Conservation (phyloP, 2,113 vertebrate genomes). For the Suncus etruscus region DNA sequence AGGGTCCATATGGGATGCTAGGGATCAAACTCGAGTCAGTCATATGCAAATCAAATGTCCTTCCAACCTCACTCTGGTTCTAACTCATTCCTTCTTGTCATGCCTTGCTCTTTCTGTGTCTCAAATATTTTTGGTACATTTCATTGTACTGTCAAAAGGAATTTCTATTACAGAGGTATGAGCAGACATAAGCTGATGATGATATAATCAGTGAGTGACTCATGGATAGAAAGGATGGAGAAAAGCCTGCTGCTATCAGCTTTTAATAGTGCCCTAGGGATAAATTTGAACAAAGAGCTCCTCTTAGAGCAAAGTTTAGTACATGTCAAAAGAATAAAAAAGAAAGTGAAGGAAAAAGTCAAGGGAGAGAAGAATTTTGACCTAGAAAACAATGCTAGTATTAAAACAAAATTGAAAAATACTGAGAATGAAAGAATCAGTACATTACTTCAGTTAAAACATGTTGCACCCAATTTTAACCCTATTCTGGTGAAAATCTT, state of each 20-base stretch:
- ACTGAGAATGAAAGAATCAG: background rate
- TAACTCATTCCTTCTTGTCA: background rate
- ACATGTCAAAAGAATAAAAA: conserved; percentile 4
- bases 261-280: conserved; percentile 67
- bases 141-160: background rate
- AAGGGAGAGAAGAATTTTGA: conserved; percentile 57
- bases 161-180: conserved; percentile 30
- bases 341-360: background rate
- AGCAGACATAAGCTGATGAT: background rate
- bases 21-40: no score
- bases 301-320: conserved; percentile 50
- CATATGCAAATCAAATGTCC: no score
- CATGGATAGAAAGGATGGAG: background rate
- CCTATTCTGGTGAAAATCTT: background rate
- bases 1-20: no score
- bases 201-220: conserved; percentile 27
- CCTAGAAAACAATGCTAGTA: conserved; percentile 20
- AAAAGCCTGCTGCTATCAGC: conserved; percentile 17
- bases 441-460: background rate
- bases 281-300: conserved; percentile 56
- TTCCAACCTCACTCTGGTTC: no score
- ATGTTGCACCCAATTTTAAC: background rate
- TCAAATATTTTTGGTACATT: background rate
- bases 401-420: background rate
- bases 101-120: conserved; percentile 18